These are phyloP conservation scores for Pedionomus torquatus DNA, from an alignment of 2,113 vertebrate genomes.

Conservation along the genomic window DNA sequence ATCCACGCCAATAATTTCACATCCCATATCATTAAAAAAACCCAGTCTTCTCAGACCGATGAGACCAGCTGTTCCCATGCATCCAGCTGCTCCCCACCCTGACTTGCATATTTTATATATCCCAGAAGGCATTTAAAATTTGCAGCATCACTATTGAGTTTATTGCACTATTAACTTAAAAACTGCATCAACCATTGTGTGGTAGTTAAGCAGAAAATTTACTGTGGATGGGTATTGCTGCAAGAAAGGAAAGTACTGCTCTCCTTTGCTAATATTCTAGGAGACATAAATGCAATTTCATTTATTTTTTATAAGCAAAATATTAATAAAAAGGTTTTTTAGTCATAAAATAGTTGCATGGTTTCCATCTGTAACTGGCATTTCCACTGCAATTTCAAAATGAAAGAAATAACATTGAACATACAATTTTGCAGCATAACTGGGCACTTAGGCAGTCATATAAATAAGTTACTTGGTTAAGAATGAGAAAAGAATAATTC, in stretches of 20 bases:
- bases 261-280: not conserved
- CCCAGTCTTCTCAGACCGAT: not conserved
- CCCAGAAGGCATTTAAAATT: slow-evolving; percentile 45
- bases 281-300: not conserved
- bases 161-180: slow-evolving; percentile 54
- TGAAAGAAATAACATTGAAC: not conserved
- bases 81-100: slow-evolving; percentile 50
- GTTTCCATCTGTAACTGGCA: not conserved
- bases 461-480: not conserved
- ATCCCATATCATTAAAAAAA: not conserved
- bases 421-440: not conserved
- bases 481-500: not conserved
- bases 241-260: not conserved
- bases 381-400: not conserved
- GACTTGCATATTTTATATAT: slow-evolving; percentile 47
- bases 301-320: not conserved
- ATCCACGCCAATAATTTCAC: not conserved
- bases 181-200: not conserved
- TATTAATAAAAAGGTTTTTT: not conserved
- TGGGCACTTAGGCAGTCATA: not conserved
- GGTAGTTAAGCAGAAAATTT: slow-evolving; percentile 18
- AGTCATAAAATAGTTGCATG: not conserved
- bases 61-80: slow-evolving; percentile 33
- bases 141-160: slow-evolving; percentile 39
- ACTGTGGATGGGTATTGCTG: not conserved